Conservation (phyloP, 2,113 vertebrate species). For the Gallinago undulata region DNA sequence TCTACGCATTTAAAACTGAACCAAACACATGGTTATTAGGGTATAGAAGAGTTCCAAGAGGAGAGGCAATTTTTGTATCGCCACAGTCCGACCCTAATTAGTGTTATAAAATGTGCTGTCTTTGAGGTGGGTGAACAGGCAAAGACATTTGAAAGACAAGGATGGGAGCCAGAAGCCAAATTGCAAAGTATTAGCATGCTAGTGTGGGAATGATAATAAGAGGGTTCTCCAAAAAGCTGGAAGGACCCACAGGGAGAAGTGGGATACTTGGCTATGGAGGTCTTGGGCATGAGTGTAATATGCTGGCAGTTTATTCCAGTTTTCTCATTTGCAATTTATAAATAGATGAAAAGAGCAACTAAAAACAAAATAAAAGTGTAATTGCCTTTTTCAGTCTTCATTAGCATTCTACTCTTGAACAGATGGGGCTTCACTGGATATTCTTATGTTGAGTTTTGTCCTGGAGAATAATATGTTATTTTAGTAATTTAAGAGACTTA, state of each 20-base stretch:
- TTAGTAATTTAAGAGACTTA: neutral
- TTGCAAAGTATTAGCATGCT: neutral
- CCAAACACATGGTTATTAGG: neutral
- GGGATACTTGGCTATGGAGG: neutral
- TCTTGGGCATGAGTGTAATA: neutral
- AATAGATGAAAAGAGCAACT: slow-evolving; percentile 51
- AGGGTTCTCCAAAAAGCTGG: neutral
- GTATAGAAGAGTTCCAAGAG: neutral
- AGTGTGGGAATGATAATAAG: neutral
- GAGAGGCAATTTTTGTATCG: neutral
- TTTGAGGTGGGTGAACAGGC: neutral
- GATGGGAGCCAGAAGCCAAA: neutral
- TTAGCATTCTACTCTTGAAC: slow-evolving; percentile 48
- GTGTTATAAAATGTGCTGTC: neutral
- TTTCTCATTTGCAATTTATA: slow-evolving; percentile 44
- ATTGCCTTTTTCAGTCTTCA: slow-evolving; percentile 45
- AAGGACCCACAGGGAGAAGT: neutral
- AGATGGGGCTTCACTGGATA: slow-evolving; percentile 43
- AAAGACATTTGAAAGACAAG: neutral
- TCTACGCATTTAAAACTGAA: neutral
- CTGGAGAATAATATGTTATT: neutral
- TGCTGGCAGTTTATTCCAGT: neutral
- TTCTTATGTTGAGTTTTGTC: slow-evolving; percentile 14
- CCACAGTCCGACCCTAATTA: neutral
- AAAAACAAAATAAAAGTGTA: slow-evolving; percentile 18